A percentile compares a stretch with the other conserved stretches of the same genome.
Conservation (phyloP, 2,888 invertebrate species). For the Eulithis prunata region DNA sequence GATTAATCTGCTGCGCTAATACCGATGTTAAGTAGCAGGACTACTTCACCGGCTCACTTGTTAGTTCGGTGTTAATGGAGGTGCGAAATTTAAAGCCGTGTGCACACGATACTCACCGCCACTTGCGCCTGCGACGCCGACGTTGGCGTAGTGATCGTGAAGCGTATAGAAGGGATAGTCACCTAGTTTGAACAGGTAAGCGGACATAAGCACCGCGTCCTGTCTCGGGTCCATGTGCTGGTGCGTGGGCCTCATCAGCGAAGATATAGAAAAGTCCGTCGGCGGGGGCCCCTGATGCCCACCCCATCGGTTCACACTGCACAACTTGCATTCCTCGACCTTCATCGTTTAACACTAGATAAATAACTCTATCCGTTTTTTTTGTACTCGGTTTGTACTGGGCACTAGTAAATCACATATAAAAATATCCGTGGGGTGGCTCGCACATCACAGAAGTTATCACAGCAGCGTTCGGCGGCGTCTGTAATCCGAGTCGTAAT, state of each 20-base stretch:
- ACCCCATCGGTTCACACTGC: conserved; percentile 77
- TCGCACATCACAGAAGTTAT: conserved; percentile 82
- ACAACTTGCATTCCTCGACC: conserved; percentile 78
- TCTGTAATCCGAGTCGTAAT: conserved; percentile 58
- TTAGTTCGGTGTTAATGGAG: conserved; percentile 51
- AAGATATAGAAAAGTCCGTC: conserved; percentile 80
- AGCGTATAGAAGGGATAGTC: conserved; percentile 81
- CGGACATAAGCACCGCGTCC: conserved; percentile 77
- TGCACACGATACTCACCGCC: conserved; percentile 78
- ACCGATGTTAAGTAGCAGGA: conserved; percentile 39
- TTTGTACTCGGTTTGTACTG: conserved; percentile 85
- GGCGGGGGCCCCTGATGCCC: conserved; percentile 63
- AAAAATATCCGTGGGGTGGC: conserved; percentile 80
- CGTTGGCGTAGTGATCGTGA: conserved; percentile 71
- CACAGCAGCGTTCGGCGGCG: conserved; percentile 77
- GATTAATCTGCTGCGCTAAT: conserved; percentile 39
- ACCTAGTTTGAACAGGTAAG: conserved; percentile 84
- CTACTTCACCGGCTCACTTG: conserved; percentile 47
- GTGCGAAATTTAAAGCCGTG: conserved; percentile 53
- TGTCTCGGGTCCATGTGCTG: conserved; percentile 71
- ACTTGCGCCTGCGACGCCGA: conserved; percentile 57
- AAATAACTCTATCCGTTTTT: conserved; percentile 76
- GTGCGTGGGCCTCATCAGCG: conserved; percentile 77
- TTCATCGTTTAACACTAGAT: conserved; percentile 67
- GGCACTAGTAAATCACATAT: conserved; percentile 84